Percentiles rank a stretch among this genome's conserved stretches.
Evolutionary conservation across 2,888 invertebrate genomes (phyloP).

Genomic region (Chironomus tentans): DNA sequence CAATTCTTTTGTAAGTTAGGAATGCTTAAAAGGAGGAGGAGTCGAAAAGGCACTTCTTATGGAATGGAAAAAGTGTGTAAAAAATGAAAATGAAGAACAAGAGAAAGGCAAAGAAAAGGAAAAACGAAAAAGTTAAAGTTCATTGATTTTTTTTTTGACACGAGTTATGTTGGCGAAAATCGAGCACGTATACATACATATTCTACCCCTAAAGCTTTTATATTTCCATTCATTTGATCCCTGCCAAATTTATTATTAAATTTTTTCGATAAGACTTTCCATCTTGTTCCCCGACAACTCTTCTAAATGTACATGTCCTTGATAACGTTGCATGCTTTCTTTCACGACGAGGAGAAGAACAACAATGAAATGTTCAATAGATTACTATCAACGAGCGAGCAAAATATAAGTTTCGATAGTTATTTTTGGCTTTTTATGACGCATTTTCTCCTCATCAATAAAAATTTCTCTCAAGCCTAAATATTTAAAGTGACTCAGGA

Average conservation of each 20-base stretch:
- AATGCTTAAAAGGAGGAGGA: background rate
- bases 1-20: background rate
- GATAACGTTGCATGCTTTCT: background rate
- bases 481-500: too few species aligned
- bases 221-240: constrained; percentile 4
- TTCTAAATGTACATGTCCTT: background rate
- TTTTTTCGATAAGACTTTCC: background rate
- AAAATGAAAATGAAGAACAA: background rate
- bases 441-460: too few species aligned
- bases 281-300: background rate
- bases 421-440: too few species aligned
- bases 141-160: constrained; percentile 11
- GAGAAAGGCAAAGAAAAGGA: background rate
- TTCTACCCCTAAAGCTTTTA: background rate
- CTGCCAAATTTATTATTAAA: constrained; percentile 2
- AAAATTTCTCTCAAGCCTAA: too few species aligned
- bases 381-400: background rate
- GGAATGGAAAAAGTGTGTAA: too few species aligned
- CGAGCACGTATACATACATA: background rate
- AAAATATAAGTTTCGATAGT: too few species aligned
- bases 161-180: background rate
- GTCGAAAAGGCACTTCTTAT: background rate
- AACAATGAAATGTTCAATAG: background rate
- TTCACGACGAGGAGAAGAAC: background rate
- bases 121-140: constrained; percentile 1